Evolutionary conservation across 37 sponge, comb jelly and placozoan genomes (phyloP).

Genomic region (Eunapius fragilis): DNA sequence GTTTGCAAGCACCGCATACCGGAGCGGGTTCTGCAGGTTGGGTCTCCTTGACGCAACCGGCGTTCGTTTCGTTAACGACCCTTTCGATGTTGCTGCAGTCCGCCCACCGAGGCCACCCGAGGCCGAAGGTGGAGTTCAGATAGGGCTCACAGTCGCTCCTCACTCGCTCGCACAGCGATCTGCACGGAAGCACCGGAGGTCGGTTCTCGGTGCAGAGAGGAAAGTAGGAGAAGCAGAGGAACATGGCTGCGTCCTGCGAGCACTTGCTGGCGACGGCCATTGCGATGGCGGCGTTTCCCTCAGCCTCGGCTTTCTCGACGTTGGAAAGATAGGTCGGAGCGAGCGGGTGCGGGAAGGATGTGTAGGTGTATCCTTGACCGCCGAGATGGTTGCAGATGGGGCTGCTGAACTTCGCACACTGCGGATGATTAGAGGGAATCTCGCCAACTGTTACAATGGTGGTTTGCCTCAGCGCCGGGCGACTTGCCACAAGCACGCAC

Average conservation of each 20-base stretch:
- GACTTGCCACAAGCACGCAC: neutral
- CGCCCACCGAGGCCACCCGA: neutral
- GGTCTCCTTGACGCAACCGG: neutral
- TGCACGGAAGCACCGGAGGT: neutral
- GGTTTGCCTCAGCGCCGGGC: neutral
- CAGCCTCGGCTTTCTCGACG: neutral
- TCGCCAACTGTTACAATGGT: neutral
- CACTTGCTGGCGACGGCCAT: neutral
- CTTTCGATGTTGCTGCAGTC: neutral
- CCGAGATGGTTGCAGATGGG: neutral
- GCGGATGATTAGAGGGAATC: neutral
- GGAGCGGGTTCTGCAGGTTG: neutral
- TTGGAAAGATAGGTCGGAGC: neutral
- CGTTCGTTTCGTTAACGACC: neutral
- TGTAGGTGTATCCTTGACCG: neutral
- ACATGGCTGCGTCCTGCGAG: neutral
- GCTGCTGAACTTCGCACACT: neutral
- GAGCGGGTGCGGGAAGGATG: neutral
- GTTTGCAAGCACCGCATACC: neutral
- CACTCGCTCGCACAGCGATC: slow-evolving; percentile 3
- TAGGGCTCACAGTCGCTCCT: neutral
- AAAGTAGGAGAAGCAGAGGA: slow-evolving; percentile 18
- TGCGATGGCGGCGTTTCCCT: neutral
- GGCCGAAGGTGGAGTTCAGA: neutral
- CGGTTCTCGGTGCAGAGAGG: slow-evolving; percentile 13